Base-by-base conservation (phyloP, 2,113 vertebrate species). In the Dascyllus trimaculatus region DNA sequence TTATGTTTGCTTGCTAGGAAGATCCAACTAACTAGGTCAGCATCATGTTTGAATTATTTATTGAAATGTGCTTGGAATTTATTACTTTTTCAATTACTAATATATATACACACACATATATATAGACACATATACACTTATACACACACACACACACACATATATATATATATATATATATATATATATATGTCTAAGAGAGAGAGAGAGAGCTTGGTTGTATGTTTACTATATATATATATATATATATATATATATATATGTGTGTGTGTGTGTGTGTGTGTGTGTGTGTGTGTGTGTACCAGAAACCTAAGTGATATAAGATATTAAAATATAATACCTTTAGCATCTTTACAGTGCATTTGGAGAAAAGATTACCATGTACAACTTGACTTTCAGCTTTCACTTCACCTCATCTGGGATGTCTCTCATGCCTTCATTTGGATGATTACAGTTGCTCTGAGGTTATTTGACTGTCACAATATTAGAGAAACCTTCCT, bases 401-500 rank as follows among this genome's bases (percentile, higher is more conserved):
- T 49, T 9, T n/a, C 10, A 56, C 58, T 71, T 68, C 9, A 62
- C 21, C 48, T 45, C 6, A 6, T 59, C 59, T 59, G 13, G 64
- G 53, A 71, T 45, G 38, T 82, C n/a, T 52, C 79, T 48, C 2
- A 25, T 64, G 14, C 35, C 46, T 69, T 79, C 2, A 61, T 66
- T 61, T 56, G n/a, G 17, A 29, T 1, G 7, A 9, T 54, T 18
- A 35, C 9, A 17, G 13, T 3, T 59, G 29, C 26, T 59, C 18
- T n/a, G 22, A 38, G 32, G 48, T 14, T 54, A 17, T n/a, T 21
- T 8, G 18, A 15, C 26, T 29, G 35, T 60, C n/a, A 71, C 48
- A 71, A 58, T 6, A 53, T 26, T 25, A 51, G 4, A 48, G 19
- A 65, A 65, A 15, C 17, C n/a, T 29, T 29, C 29, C n/a, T 11